Evolutionary conservation across 1,140 invertebrate species (phyloP).

Genomic region (Cyclina sinensis): DNA sequence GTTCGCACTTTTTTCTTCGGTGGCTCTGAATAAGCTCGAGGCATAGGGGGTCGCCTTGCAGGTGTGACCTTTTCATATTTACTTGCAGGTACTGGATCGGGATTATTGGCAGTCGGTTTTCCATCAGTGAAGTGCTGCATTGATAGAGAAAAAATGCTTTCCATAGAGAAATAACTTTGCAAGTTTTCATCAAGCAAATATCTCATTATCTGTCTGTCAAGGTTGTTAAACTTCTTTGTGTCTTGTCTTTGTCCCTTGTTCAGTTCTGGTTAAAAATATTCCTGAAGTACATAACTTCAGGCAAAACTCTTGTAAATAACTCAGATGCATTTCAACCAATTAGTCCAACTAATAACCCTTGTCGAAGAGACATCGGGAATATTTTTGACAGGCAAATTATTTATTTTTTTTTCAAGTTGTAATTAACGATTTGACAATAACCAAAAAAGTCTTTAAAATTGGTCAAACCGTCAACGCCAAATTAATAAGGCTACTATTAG

Average conservation of each 20-base stretch:
- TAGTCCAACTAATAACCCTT: no score
- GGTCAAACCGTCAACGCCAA: no score
- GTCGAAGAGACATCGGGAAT: no score
- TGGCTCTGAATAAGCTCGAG: neutral
- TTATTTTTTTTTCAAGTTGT: no score
- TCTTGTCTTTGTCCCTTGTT: no score
- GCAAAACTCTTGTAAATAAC: no score
- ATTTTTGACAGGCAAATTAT: no score
- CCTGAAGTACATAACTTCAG: no score
- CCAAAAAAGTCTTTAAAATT: no score
- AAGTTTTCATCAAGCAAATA: neutral
- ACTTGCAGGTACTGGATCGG: neutral
- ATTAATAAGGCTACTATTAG: no score
- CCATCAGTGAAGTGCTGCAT: neutral
- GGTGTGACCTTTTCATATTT: neutral
- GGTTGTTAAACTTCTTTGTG: neutral
- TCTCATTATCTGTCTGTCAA: neutral
- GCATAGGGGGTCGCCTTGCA: neutral
- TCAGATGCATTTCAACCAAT: no score
- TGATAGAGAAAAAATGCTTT: neutral
- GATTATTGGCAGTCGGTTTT: neutral
- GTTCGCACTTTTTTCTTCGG: neutral
- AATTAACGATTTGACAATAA: no score
- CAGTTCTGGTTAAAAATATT: neutral
- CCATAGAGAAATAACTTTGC: neutral